A percentile compares a stretch with the other conserved stretches of the same genome.
phyloP scores from a whole-genome alignment of 2,888 invertebrate species.

The Tuberolachnus salignus region DNA sequence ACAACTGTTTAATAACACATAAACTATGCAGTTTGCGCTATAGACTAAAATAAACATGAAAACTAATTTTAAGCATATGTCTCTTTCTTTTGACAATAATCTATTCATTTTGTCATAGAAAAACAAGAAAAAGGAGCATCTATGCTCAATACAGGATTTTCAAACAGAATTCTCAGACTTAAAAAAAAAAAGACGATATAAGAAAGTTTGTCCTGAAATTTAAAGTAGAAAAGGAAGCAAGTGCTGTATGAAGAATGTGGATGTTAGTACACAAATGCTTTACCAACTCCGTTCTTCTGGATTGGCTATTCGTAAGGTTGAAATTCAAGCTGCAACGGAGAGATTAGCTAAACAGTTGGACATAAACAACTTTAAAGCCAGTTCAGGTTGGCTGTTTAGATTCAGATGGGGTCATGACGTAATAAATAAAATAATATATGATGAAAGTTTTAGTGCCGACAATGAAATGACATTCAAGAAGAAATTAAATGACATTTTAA shows the following conservation, averaged over 20 bases:
- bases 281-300: conserved; percentile 40
- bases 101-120: too few species aligned
- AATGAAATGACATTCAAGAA: too few species aligned
- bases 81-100: too few species aligned
- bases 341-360: conserved; percentile 12
- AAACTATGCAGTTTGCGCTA: too few species aligned
- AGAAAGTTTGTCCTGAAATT: conserved; percentile 21
- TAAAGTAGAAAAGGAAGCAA: conserved; percentile 44
- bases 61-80: too few species aligned
- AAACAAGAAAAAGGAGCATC: too few species aligned
- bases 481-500: conserved; percentile 49
- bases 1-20: too few species aligned
- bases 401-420: conserved; percentile 47
- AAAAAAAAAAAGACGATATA: conserved; percentile 36
- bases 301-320: conserved; percentile 31
- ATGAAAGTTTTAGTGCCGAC: conserved; percentile 41
- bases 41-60: too few species aligned
- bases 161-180: too few species aligned
- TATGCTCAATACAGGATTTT: too few species aligned
- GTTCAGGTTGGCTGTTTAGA: conserved; percentile 47
- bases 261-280: conserved; percentile 36
- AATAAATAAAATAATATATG: conserved; percentile 49
- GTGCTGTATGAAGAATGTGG: conserved; percentile 30
- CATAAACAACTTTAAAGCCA: conserved; percentile 47
- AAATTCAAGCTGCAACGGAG: conserved; percentile 25